phyloP scores from a whole-genome alignment of 2,888 invertebrate species.

The Electrophaes corylata region DNA sequence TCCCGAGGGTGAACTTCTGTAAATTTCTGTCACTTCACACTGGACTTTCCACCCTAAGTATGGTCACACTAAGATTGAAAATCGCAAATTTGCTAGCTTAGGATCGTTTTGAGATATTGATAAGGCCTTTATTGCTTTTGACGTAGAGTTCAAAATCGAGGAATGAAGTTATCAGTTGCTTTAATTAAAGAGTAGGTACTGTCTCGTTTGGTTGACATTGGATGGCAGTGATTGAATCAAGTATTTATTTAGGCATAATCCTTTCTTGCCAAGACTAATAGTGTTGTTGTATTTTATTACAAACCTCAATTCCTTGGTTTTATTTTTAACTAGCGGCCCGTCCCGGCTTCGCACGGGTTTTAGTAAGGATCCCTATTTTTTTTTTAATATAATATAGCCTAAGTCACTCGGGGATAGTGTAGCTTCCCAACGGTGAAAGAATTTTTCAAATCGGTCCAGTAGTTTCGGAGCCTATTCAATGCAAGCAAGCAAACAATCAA shows the following conservation, averaged over 20 bases:
- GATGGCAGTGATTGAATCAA: conserved; percentile 36
- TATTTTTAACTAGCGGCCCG: neutral
- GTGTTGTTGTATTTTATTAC: conserved; percentile 16
- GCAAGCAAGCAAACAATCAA: too few relatives aligned
- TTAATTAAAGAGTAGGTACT: conserved; percentile 17
- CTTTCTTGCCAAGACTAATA: conserved; percentile 18
- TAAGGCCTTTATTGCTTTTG: neutral
- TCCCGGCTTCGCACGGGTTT: too few relatives aligned
- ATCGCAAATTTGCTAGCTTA: neutral
- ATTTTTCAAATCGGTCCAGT: too few relatives aligned
- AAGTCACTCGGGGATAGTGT: too few relatives aligned
- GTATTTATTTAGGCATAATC: conserved; percentile 31
- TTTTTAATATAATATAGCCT: too few relatives aligned
- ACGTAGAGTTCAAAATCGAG: conserved; percentile 6
- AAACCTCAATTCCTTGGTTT: neutral
- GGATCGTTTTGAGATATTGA: conserved; percentile 4
- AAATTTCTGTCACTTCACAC: conserved; percentile 5
- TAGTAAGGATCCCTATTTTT: neutral
- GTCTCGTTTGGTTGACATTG: conserved; percentile 33
- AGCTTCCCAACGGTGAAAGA: too few relatives aligned
- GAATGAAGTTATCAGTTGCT: conserved; percentile 3
- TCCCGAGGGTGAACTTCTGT: conserved; percentile 25
- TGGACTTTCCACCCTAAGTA: conserved; percentile 15
- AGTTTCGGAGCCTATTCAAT: too few relatives aligned
- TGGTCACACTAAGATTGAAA: conserved; percentile 7